Conservation (phyloP, 1,140 invertebrate genomes). For the Sitodiplosis mosellana region DNA sequence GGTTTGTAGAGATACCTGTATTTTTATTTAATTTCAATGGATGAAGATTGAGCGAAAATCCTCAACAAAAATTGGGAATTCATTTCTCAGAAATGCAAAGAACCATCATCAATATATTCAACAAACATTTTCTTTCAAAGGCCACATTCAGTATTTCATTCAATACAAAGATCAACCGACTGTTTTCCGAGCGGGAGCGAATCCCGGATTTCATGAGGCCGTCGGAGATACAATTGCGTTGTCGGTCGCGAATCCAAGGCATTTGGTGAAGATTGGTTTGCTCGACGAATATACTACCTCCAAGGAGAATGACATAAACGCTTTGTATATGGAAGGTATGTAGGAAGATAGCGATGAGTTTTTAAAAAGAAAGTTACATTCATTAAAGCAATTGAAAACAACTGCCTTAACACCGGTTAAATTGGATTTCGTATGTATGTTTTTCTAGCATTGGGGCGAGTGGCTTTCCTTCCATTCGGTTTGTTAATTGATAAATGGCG, state of each 20-base stretch:
- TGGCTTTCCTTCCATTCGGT: slow-evolving; percentile 37
- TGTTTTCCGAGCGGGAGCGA: slow-evolving; percentile 47
- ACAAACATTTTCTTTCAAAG: too few relatives aligned
- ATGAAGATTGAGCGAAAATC: too few relatives aligned
- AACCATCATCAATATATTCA: too few relatives aligned
- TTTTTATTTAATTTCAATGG: too few relatives aligned
- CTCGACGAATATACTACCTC: slow-evolving; percentile 7
- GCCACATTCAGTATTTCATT: slow-evolving; percentile 56
- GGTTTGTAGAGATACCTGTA: not conserved
- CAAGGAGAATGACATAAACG: not conserved
- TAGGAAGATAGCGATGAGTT: not conserved
- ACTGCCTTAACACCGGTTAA: not conserved
- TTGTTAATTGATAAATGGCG: slow-evolving; percentile 34
- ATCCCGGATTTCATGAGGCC: slow-evolving; percentile 60
- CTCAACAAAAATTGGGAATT: too few relatives aligned
- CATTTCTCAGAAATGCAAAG: too few relatives aligned
- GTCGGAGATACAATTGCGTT: slow-evolving; percentile 50
- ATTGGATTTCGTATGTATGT: not conserved
- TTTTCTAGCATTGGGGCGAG: slow-evolving; percentile 34
- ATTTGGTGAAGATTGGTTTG: slow-evolving; percentile 34
- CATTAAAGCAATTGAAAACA: not conserved
- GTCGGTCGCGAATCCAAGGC: slow-evolving; percentile 36
- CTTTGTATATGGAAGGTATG: not conserved
- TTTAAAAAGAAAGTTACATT: not conserved
- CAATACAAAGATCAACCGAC: slow-evolving; percentile 49